Percentiles rank a stretch among this genome's conserved stretches.
These are phyloP conservation scores for Poeciliopsis paucimaculata DNA, from an alignment of 2,797 vertebrate genomes.

Conservation along the genomic window DNA sequence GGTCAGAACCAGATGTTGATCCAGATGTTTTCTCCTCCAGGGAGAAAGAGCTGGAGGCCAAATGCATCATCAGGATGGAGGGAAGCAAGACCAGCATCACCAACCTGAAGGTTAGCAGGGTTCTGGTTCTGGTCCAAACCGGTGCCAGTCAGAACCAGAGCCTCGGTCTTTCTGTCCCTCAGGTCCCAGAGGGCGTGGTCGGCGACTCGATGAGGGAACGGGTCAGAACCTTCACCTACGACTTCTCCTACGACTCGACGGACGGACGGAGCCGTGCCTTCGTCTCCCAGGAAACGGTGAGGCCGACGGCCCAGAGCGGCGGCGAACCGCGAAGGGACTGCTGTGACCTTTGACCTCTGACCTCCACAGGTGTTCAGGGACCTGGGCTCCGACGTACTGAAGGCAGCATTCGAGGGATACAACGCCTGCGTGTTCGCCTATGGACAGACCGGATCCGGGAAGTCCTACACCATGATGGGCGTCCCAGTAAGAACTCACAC, in stretches of 20 bases:
- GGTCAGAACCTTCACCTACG: slow-evolving; percentile 93
- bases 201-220: slow-evolving; percentile 88
- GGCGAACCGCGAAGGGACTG: accelerated
- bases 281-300: slow-evolving; percentile 91
- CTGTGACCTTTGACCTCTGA: neutral
- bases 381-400: slow-evolving; percentile 91
- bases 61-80: slow-evolving; percentile 94
- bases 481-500: slow-evolving; percentile 79
- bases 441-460: slow-evolving; percentile 96
- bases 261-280: slow-evolving; percentile 85
- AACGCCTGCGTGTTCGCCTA: slow-evolving; percentile 98
- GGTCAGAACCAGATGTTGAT: neutral
- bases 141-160: neutral
- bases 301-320: too few species aligned
- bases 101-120: slow-evolving; percentile 88
- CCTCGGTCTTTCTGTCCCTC: neutral
- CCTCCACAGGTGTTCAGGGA: slow-evolving; percentile 89
- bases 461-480: slow-evolving; percentile 99
- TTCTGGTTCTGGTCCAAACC: accelerated
- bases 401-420: slow-evolving; percentile 96
- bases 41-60: slow-evolving; percentile 91
- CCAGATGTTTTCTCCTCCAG: slow-evolving; percentile 69
- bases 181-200: slow-evolving; percentile 85
- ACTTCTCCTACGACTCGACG: slow-evolving; percentile 94
- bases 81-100: slow-evolving; percentile 92